Base-by-base conservation (phyloP, 2,888 invertebrate species). In the Cataglyphis rosenhaueri region DNA sequence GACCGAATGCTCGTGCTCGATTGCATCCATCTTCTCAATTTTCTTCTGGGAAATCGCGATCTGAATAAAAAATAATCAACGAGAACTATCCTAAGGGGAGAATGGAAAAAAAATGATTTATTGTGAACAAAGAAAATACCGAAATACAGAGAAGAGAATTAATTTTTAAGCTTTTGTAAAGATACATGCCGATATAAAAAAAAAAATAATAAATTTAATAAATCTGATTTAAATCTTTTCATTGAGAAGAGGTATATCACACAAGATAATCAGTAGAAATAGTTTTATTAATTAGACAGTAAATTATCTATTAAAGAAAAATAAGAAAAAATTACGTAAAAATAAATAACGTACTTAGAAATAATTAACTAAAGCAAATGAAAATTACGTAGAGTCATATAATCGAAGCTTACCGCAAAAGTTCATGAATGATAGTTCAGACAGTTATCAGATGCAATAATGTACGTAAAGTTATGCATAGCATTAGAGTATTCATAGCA, bases 1-100 rank as follows among this genome's bases (percentile, higher is more conserved):
- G 89, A 89, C 89, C 90, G 87, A 88, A 88, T 2, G 82, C 66
- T 55, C 82, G 84, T 86, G 85, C 85, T 82, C 83, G 84, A 25
- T 76, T 89, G 90, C 87, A 89, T 89, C 83, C 84, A 85, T 84
- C 73, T 82, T 82, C 74, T 32, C 64, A 65, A 79, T 65, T 79
- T 57, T 15, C 81, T 64, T 78, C 68, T 82, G 75, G 32, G 73
- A 55, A 55, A 21, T 55, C 78, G 74, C 81, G 81, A 5, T 18
- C 12, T 0, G 6, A n/a, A 21, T 9, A 32, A 32, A 48, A 74
- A 83, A 83, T 73, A 81, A 62, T 68, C 48, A 48, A 18, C 25
- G 15, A 29, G 15, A 57, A 6, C 12, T 0, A 10, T 59, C n/a
- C 2, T 6, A 18, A 35, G 29, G 12, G 6, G 44, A 21, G 3